These are phyloP conservation scores for Thalassoma bifasciatum DNA, from an alignment of 2,113 vertebrate species.

Conservation along the genomic window DNA sequence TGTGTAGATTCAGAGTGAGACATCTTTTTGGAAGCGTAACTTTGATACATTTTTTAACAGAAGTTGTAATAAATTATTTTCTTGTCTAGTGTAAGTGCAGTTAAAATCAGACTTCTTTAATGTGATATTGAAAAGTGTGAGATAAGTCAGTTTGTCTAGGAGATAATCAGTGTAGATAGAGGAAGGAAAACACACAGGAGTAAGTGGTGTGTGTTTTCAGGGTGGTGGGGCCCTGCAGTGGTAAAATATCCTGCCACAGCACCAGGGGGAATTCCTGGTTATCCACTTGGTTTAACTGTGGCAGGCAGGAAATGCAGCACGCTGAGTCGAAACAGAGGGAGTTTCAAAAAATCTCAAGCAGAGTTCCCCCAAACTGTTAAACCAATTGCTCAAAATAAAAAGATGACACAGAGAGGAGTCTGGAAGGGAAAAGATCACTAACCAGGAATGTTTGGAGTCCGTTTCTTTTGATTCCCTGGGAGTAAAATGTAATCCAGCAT, in stretches of 20 bases:
- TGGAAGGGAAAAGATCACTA: conserved; percentile 30
- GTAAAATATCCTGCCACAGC: conserved; percentile 38
- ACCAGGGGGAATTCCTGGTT: conserved; percentile 49
- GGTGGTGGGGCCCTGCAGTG: conserved; percentile 31
- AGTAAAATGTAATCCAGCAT: conserved; percentile 64
- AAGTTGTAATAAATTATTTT: no score
- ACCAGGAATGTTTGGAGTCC: conserved; percentile 58
- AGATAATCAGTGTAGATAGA: conserved; percentile 39
- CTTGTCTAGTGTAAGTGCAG: no score
- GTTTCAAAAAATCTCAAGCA: conserved; percentile 53
- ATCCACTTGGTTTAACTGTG: conserved; percentile 35
- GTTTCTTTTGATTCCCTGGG: conserved; percentile 40
- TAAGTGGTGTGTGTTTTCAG: conserved; percentile 16
- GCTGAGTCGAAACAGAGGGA: conserved; percentile 57
- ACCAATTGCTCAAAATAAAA: background rate
- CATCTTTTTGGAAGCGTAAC: no score
- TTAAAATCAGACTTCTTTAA: background rate
- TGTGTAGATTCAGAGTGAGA: no score
- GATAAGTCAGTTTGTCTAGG: conserved; percentile 21
- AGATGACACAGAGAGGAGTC: background rate
- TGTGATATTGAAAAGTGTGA: background rate
- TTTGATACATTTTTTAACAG: no score
- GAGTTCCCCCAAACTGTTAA: background rate
- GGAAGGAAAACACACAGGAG: conserved; percentile 12
- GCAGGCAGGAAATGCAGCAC: conserved; percentile 63